Conservation (phyloP, 2,113 vertebrate species). For the Callipepla squamata region DNA sequence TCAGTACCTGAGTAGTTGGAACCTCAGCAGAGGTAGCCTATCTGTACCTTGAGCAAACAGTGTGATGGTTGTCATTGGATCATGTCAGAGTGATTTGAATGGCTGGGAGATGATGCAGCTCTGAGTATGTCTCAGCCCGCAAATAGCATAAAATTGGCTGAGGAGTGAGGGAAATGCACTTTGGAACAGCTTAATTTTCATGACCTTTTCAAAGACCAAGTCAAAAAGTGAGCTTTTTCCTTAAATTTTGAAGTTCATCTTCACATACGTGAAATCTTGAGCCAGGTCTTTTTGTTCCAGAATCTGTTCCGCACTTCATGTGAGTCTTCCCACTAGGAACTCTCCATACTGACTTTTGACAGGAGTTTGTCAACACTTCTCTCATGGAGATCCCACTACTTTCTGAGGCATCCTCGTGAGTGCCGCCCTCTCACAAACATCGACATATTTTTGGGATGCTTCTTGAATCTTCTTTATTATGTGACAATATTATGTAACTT, state of each 20-base stretch:
- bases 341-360: not conserved
- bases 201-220: not conserved
- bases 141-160: not conserved
- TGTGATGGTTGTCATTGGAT: fast-evolving
- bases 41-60: not conserved
- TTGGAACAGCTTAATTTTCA: no score
- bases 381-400: not conserved
- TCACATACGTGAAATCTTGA: not conserved
- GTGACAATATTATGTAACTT: not conserved
- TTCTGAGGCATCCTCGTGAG: not conserved
- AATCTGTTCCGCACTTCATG: not conserved
- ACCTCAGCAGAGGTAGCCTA: not conserved
- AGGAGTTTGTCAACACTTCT: not conserved
- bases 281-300: not conserved
- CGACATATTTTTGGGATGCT: not conserved
- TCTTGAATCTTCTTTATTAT: not conserved
- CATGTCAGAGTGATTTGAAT: not conserved
- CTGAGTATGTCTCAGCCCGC: not conserved
- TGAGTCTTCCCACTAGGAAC: not conserved
- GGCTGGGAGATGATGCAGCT: not conserved
- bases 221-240: not conserved
- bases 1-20: not conserved
- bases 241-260: not conserved
- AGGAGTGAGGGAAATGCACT: fast-evolving
- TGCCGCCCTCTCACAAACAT: not conserved